These are phyloP conservation scores for Megalops atlanticus DNA, from an alignment of 2,113 vertebrate species.

Conservation along the genomic window DNA sequence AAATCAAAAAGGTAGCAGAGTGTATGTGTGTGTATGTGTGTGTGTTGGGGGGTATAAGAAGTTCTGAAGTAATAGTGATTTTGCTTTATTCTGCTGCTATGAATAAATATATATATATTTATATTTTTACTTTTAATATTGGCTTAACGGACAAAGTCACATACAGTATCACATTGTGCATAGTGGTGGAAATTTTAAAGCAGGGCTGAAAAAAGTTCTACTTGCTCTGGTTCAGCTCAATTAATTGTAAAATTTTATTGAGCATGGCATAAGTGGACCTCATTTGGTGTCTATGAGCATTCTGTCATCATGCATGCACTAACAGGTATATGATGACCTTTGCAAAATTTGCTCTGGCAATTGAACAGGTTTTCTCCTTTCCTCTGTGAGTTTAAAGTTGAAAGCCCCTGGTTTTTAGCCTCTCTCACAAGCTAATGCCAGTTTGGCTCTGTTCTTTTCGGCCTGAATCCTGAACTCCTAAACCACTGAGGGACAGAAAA, in stretches of 20 bases:
- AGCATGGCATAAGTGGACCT: no score
- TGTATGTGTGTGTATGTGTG: conserved; percentile 42
- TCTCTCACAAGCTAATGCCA: conserved; percentile 25
- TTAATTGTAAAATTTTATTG: no score
- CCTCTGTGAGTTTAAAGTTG: conserved; percentile 3
- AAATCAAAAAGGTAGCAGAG: conserved; percentile 73
- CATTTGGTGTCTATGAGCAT: no score
- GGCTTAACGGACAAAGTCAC: no score
- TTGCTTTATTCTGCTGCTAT: neutral
- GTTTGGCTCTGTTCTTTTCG: conserved; percentile 53
- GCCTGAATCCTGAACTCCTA: conserved; percentile 71
- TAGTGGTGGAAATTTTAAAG: no score
- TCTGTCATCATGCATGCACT: neutral
- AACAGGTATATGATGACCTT: neutral
- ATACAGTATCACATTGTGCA: no score
- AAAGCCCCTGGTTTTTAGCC: conserved; percentile 29
- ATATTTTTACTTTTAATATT: no score
- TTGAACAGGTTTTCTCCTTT: neutral
- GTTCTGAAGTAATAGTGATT: neutral
- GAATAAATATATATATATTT: neutral
- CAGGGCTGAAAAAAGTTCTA: no score
- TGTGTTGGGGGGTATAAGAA: neutral
- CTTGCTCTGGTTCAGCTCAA: no score
- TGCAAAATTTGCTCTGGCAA: neutral
- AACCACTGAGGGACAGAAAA: conserved; percentile 72